These are phyloP conservation scores for Pyrrhia umbra DNA, from an alignment of 2,888 invertebrate genomes.

Conservation along the genomic window DNA sequence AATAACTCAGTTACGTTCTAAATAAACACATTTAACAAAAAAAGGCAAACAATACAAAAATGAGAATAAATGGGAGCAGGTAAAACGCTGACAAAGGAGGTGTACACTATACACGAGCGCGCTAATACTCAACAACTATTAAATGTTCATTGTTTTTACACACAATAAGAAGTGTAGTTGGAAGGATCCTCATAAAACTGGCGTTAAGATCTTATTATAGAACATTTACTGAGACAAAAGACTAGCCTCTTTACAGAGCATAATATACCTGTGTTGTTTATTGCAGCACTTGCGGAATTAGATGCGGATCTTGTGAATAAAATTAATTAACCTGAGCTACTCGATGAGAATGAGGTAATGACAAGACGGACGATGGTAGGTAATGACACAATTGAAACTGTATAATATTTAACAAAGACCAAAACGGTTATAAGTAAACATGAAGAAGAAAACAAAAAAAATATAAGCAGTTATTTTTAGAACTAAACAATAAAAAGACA, in stretches of 20 bases:
- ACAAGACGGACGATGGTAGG: not conserved
- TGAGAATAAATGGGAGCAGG: slow-evolving; percentile 35
- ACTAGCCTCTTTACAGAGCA: slow-evolving; percentile 37
- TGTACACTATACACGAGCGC: slow-evolving; percentile 31
- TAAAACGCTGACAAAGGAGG: slow-evolving; percentile 41
- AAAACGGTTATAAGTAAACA: not conserved
- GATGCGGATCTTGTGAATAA: slow-evolving; percentile 51
- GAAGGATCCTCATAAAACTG: slow-evolving; percentile 62
- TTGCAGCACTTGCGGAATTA: slow-evolving; percentile 44
- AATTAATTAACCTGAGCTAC: slow-evolving; percentile 45
- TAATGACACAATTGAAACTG: slow-evolving; percentile 6
- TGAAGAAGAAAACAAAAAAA: not conserved
- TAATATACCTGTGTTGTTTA: slow-evolving; percentile 49
- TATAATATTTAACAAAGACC: not conserved
- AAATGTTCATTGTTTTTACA: slow-evolving; percentile 64
- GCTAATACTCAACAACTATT: slow-evolving; percentile 65
- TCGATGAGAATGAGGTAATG: slow-evolving; percentile 10
- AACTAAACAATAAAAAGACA: not conserved
- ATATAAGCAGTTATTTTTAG: not conserved
- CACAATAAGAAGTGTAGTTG: slow-evolving; percentile 61
- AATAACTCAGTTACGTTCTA: slow-evolving; percentile 47
- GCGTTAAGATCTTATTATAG: slow-evolving; percentile 61
- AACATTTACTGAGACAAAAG: slow-evolving; percentile 59
- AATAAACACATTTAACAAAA: slow-evolving; percentile 49
- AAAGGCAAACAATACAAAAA: slow-evolving; percentile 26